These are phyloP conservation scores for Drosophila infuscata DNA, from an alignment of 2,888 invertebrate genomes.

Conservation along the genomic window DNA sequence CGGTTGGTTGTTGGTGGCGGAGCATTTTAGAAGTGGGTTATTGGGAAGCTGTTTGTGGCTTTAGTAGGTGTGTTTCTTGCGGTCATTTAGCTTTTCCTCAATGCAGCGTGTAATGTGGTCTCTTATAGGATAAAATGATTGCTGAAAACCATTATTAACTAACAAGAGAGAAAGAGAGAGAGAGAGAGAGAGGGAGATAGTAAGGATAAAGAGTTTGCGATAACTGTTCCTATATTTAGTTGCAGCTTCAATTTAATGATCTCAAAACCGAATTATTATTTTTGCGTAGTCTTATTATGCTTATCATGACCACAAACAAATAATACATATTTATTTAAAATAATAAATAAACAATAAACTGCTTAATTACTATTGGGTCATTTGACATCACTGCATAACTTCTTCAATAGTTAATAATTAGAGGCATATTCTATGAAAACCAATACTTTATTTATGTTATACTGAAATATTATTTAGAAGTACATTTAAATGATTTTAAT, in stretches of 20 bases:
- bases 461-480: neutral
- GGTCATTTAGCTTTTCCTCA: conserved; percentile 76
- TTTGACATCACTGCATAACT: too few species aligned
- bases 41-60: conserved; percentile 29
- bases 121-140: conserved; percentile 65
- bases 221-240: conserved; percentile 15
- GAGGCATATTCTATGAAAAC: neutral
- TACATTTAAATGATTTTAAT: neutral
- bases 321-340: too few species aligned
- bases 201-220: neutral
- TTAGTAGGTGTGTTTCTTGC: conserved; percentile 68
- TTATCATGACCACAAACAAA: neutral
- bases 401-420: neutral
- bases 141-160: conserved; percentile 2
- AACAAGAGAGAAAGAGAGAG: neutral
- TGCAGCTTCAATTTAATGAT: conserved; percentile 29
- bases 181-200: too few species aligned
- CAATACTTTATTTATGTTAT: neutral
- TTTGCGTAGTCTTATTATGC: conserved; percentile 25
- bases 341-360: neutral
- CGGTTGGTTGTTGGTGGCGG: neutral
- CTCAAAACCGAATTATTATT: conserved; percentile 4
- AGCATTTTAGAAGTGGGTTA: neutral
- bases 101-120: conserved; percentile 74
- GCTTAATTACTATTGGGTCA: too few species aligned